phyloP scores from a whole-genome alignment of 1,140 invertebrate genomes.

The Drosophila pruinosa region DNA sequence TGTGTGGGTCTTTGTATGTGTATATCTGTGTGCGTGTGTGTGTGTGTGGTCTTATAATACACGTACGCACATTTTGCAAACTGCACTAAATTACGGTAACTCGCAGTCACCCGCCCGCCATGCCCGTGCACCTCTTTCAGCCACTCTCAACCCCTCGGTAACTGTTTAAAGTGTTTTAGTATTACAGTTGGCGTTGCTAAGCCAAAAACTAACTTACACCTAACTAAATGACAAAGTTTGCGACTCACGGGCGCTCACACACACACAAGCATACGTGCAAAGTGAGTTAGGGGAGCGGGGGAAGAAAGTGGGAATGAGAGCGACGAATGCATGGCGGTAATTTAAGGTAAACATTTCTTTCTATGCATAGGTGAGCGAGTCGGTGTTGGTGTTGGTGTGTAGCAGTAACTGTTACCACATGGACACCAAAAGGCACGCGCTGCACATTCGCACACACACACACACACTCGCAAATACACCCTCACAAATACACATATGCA shows the following conservation, averaged over 20 bases:
- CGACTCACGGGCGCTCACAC: constrained; percentile 34
- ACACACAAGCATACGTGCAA: constrained; percentile 3
- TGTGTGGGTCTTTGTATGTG: constrained; percentile 14
- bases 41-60: constrained; percentile 40
- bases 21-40: constrained; percentile 8
- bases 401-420: constrained; percentile 48
- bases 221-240: constrained; percentile 77
- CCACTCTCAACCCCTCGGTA: constrained; percentile 15
- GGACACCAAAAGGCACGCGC: constrained; percentile 53
- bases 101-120: constrained; percentile 19
- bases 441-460: constrained; percentile 26
- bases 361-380: constrained; percentile 33
- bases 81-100: constrained; percentile 73
- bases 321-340: constrained; percentile 38
- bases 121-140: constrained; percentile 21
- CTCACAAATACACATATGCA: constrained; percentile 4
- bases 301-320: neutral
- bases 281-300: neutral
- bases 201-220: constrained; percentile 78
- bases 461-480: constrained; percentile 4
- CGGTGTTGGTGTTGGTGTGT: constrained; percentile 1
- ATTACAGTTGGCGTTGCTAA: constrained; percentile 61
- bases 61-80: constrained; percentile 74
- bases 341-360: constrained; percentile 61
- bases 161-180: constrained; percentile 72